Base-by-base conservation (phyloP, 1,140 invertebrate genomes). In the Pseudomyrmex cubaensis region DNA sequence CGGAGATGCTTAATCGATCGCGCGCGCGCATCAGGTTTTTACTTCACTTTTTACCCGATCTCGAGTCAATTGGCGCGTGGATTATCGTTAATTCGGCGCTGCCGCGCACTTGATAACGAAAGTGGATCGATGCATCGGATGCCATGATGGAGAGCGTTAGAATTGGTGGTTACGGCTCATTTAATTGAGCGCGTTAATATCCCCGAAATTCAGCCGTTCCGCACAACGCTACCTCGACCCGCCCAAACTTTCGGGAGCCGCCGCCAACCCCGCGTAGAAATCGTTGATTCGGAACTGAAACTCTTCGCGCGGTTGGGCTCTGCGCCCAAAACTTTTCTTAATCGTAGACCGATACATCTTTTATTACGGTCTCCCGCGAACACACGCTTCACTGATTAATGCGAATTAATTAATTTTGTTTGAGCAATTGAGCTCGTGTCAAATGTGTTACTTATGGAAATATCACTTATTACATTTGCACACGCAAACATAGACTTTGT, bases 151-250 rank as follows among this genome's bases (percentile, higher is more conserved):
- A 83, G 80, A 83, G 13, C 61, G 57, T 76, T 35, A 75, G 59
- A 83, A 76, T 83, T 20, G 10, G 46, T 83, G 35, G 22, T 83
- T 63, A 75, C 52, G 35, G 75, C 52, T 78, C 63, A 64, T 76
- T 76, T 64, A 75, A 76, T 64, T 48, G 52, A 15, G 50, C 74
- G 50, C 74, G 70, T 83, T 83, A 63, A 83, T 82, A 63, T 76
- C 17, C 48, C 35, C 22, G 64, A 83, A 83, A 83, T 83, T 50
- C 17, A 76, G 48, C n/a, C 59, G 46, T 35, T 83, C 76, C 35
- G 72, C 17, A 15, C 44, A 44, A 48, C 17, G 20, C 75, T 76
- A 75, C 10, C n/a, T 75, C 52, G n/a, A 64, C n/a, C 73, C 25
- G 15, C 2, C 63, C 63, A n/a, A 78, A 78, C 75, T 78, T 78